These are phyloP conservation scores for Eumaeus atala DNA, from an alignment of 1,140 invertebrate genomes.

Conservation along the genomic window DNA sequence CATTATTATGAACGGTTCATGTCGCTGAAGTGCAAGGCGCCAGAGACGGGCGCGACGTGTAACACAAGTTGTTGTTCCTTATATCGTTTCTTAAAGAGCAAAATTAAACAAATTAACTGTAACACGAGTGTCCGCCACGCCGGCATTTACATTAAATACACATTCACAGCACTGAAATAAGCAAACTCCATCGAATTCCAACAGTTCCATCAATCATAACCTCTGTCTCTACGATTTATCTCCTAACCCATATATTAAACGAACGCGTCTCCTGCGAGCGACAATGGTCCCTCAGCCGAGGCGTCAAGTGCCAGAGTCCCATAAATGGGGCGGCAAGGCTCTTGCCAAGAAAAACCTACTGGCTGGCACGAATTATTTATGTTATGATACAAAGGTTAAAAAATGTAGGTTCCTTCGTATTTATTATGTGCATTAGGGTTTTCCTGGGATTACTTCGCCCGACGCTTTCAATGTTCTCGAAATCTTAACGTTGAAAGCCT, in stretches of 20 bases:
- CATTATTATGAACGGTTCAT: too few species aligned
- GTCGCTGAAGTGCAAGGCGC: too few species aligned
- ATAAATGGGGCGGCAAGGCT: neutral
- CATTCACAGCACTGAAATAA: constrained; percentile 12
- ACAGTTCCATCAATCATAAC: constrained; percentile 49
- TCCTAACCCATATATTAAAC: constrained; percentile 48
- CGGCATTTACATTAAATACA: too few species aligned
- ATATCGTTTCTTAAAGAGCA: too few species aligned
- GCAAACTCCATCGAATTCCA: constrained; percentile 28
- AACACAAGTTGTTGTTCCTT: too few species aligned
- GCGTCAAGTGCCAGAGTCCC: constrained; percentile 11
- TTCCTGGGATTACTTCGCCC: constrained; percentile 24
- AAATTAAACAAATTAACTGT: too few species aligned
- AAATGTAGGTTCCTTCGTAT: constrained; percentile 25
- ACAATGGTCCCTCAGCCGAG: constrained; percentile 20
- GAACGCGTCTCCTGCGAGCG: constrained; percentile 23
- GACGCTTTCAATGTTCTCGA: too few species aligned
- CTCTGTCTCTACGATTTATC: constrained; percentile 54
- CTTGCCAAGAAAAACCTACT: constrained; percentile 24
- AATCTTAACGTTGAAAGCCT: neutral
- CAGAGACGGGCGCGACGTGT: too few species aligned
- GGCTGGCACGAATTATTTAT: constrained; percentile 41
- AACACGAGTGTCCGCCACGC: too few species aligned
- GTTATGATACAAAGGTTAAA: constrained; percentile 30
- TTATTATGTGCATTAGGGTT: constrained; percentile 29